phyloP scores from a whole-genome alignment of 2,888 invertebrate species.

The Xanthorhoe designata region DNA sequence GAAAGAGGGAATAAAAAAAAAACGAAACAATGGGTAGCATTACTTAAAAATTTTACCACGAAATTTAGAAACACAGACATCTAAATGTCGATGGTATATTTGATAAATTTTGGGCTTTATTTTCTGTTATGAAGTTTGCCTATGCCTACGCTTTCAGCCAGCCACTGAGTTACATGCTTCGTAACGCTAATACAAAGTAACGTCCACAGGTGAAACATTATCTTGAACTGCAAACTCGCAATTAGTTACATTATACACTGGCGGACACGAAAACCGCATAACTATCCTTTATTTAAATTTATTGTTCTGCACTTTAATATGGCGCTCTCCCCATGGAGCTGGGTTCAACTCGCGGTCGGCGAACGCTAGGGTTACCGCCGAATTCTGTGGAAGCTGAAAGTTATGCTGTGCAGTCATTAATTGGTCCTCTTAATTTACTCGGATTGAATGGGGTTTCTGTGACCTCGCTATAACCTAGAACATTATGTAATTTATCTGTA shows the following conservation, averaged over 20 bases:
- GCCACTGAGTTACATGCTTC: conserved; percentile 1
- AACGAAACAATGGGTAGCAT: too few species aligned
- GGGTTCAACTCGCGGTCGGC: conserved; percentile 58
- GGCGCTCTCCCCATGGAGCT: conserved; percentile 60
- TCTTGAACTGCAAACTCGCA: conserved; percentile 33
- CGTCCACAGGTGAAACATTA: conserved; percentile 25
- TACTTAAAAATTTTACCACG: too few species aligned
- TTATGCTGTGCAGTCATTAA: conserved; percentile 1
- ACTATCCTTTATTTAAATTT: conserved; percentile 83
- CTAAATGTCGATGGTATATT: too few species aligned
- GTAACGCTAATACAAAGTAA: conserved; percentile 33
- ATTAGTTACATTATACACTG: conserved; percentile 68
- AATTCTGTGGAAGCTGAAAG: conserved; percentile 10
- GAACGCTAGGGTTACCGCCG: conserved; percentile 51
- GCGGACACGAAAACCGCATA: conserved; percentile 76
- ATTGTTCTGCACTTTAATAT: conserved; percentile 76
- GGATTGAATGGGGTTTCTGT: conserved; percentile 2
- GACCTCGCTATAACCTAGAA: not conserved
- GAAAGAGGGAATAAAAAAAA: too few species aligned
- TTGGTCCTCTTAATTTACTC: conserved; percentile 9
- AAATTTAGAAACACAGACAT: too few species aligned
- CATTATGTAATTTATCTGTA: not conserved
- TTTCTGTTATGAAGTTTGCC: too few species aligned
- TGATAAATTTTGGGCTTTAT: too few species aligned
- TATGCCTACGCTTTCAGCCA: not conserved